These are phyloP conservation scores for Drosophila neutralis DNA, from an alignment of 2,888 invertebrate species.

Conservation along the genomic window DNA sequence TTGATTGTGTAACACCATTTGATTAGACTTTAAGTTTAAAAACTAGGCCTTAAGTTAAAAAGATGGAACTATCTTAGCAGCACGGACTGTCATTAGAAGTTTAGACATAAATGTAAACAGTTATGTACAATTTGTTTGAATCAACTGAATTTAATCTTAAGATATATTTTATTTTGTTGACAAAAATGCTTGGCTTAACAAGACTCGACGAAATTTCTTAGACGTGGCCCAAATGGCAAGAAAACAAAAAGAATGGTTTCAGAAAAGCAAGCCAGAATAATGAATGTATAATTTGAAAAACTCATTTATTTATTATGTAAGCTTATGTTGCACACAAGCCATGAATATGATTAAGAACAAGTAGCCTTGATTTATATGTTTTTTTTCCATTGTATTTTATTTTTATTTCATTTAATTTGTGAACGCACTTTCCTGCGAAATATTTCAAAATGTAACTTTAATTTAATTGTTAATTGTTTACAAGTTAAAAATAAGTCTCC, in stretches of 20 bases:
- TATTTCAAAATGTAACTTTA: neutral
- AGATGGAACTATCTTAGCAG: neutral
- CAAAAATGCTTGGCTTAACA: neutral
- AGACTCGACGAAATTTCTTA: neutral
- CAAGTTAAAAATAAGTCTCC: neutral
- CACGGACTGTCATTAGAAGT: constrained; percentile 8
- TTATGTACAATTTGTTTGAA: neutral
- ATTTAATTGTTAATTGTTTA: neutral
- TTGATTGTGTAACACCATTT: constrained; percentile 3
- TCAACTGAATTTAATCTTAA: neutral
- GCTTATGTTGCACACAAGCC: too few relatives aligned
- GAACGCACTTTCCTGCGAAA: neutral
- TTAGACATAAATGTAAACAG: constrained; percentile 1
- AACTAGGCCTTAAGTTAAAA: neutral
- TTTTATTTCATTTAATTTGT: too few relatives aligned
- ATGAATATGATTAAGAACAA: too few relatives aligned
- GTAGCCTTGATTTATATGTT: too few relatives aligned
- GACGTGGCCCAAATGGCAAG: neutral
- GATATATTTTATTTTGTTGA: neutral
- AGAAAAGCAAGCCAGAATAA: neutral
- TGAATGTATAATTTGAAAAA: too few relatives aligned
- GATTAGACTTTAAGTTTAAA: neutral
- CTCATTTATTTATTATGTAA: too few relatives aligned
- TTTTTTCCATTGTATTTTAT: too few relatives aligned
- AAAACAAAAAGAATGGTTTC: neutral